Evolutionary conservation across 2,797 vertebrate species (phyloP).

Genomic region (Euphonia xanthogaster): DNA sequence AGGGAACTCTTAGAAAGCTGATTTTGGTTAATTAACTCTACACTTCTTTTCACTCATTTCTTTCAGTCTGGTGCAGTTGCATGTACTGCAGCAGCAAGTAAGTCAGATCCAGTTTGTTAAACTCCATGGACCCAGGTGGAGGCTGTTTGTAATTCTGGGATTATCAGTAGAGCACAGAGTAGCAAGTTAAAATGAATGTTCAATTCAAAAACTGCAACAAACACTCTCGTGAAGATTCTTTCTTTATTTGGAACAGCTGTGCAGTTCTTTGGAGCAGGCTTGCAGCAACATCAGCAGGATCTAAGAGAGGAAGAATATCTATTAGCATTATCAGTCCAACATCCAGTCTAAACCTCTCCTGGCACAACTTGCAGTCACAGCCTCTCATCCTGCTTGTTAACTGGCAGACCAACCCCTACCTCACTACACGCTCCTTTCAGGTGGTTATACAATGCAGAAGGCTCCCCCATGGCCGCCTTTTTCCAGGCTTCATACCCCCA

Average conservation of each 20-base stretch:
- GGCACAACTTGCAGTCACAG: neutral
- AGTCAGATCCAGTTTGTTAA: neutral
- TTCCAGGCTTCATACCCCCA: rapidly evolving
- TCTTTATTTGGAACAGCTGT: neutral
- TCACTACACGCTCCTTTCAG: neutral
- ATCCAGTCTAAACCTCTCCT: neutral
- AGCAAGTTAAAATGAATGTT: neutral
- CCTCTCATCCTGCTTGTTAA: neutral
- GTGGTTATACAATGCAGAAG: neutral
- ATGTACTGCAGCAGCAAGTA: neutral
- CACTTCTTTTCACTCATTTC: rapidly evolving
- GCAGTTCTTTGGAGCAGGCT: neutral
- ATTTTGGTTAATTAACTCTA: neutral
- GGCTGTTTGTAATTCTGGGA: no score
- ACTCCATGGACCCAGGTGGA: rapidly evolving
- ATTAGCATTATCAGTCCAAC: neutral
- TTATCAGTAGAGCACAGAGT: rapidly evolving
- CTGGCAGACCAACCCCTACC: neutral
- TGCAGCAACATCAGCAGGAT: neutral
- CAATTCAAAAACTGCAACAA: neutral
- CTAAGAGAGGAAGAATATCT: neutral
- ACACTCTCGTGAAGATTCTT: neutral
- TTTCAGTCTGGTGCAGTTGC: neutral
- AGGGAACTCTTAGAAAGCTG: neutral
- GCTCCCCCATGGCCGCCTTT: no score